A percentile compares a stretch with the other conserved stretches of the same genome.
Conservation (phyloP, 2,797 vertebrate species). For the Hybognathus amarus region DNA sequence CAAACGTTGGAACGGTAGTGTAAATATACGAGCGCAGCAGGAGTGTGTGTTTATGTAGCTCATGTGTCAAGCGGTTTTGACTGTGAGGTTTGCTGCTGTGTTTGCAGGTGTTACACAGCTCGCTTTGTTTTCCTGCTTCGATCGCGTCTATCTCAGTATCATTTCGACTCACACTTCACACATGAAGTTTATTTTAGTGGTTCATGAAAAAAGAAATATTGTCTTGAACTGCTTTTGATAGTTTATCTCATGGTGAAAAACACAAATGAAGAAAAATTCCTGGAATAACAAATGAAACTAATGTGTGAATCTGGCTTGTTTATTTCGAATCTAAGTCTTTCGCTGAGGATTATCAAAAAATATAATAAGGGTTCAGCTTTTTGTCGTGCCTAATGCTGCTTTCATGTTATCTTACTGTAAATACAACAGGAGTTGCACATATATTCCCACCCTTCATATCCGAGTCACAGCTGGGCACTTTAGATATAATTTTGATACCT, state of each 20-base stretch:
- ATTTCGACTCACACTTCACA: neutral
- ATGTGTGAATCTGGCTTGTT: neutral
- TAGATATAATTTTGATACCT: neutral
- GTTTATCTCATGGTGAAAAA: neutral
- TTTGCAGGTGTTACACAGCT: constrained; percentile 3
- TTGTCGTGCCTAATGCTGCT: neutral
- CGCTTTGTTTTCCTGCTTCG: neutral
- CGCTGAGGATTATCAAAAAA: neutral
- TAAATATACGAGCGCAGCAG: neutral
- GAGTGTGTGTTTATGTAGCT: neutral
- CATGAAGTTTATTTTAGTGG: neutral
- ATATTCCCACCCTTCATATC: neutral
- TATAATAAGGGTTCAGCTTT: neutral
- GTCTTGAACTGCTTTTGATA: neutral
- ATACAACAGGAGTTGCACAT: neutral
- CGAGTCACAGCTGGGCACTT: neutral
- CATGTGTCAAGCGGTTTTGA: neutral
- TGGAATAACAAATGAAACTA: neutral
- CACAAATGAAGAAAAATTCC: neutral
- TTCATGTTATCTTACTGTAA: neutral
- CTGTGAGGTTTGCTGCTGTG: neutral
- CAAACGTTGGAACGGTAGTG: neutral
- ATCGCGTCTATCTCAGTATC: neutral
- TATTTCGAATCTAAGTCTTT: neutral
- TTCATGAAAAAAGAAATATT: neutral